Evolutionary conservation across 2,888 invertebrate species (phyloP).

Genomic region (Drosophila barbarae): DNA sequence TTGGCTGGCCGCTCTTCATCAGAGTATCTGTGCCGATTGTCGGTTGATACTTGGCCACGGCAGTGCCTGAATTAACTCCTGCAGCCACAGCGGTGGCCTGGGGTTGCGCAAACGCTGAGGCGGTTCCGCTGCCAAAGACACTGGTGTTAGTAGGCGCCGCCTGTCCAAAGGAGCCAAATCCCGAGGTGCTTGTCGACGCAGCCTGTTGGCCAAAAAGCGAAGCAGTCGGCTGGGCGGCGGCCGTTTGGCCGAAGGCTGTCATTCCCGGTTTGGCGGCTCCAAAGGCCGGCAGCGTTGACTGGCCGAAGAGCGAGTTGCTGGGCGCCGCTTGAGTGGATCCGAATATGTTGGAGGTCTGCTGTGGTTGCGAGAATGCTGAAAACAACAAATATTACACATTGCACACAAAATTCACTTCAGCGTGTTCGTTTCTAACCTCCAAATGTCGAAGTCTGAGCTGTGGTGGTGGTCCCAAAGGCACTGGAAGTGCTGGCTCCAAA

Average conservation of each 20-base stretch:
- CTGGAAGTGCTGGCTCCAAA: conserved; percentile 83
- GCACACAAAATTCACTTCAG: neutral
- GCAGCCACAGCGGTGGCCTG: conserved; percentile 58
- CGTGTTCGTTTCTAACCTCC: conserved; percentile 75
- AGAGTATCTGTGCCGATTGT: conserved; percentile 94
- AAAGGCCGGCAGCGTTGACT: conserved; percentile 83
- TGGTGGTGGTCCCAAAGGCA: conserved; percentile 84
- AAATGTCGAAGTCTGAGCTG: conserved; percentile 73
- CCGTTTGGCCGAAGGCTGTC: conserved; percentile 76
- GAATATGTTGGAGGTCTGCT: conserved; percentile 83
- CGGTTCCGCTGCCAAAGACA: conserved; percentile 81
- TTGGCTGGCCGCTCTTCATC: conserved; percentile 91
- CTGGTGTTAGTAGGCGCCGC: conserved; percentile 79
- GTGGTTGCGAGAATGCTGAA: conserved; percentile 76
- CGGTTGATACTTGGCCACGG: conserved; percentile 89
- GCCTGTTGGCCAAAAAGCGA: conserved; percentile 81
- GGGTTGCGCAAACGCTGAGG: conserved; percentile 75
- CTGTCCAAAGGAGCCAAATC: conserved; percentile 84
- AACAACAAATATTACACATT: neutral
- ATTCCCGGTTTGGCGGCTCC: conserved; percentile 81
- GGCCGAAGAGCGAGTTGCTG: conserved; percentile 83
- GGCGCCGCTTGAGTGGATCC: conserved; percentile 80
- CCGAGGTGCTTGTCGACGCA: conserved; percentile 77
- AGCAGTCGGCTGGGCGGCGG: conserved; percentile 76
- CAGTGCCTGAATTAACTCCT: conserved; percentile 83